phyloP scores from a whole-genome alignment of 2,888 invertebrate genomes.

The Sarcophaga carnaria region DNA sequence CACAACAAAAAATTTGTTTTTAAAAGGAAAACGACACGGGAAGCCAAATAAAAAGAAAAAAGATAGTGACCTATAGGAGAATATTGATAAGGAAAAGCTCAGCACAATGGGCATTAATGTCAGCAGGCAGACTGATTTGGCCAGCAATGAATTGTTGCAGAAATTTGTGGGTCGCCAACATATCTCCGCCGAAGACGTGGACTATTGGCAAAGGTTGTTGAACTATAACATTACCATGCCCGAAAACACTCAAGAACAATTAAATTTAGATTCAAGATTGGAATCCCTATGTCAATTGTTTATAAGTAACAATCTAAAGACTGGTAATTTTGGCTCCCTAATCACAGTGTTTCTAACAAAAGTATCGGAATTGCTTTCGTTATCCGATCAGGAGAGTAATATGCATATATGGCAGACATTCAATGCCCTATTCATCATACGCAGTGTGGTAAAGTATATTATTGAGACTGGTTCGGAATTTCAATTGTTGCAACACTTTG shows the following conservation, averaged over 20 bases:
- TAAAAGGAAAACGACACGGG: constrained; percentile 15
- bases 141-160: constrained; percentile 90
- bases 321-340: constrained; percentile 94
- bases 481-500: constrained; percentile 92
- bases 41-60: constrained; percentile 29
- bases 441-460: constrained; percentile 92
- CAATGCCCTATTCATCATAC: constrained; percentile 95
- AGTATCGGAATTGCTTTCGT: constrained; percentile 91
- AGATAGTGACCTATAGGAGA: not conserved
- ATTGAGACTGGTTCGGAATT: constrained; percentile 95
- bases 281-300: constrained; percentile 89
- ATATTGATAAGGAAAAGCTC: constrained; percentile 4
- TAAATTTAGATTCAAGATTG: constrained; percentile 90
- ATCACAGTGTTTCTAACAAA: constrained; percentile 92
- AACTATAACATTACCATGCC: constrained; percentile 95
- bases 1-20: constrained; percentile 36
- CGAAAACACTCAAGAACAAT: constrained; percentile 89
- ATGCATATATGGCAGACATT: constrained; percentile 95
- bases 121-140: constrained; percentile 90
- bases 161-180: constrained; percentile 87
- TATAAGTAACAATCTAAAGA: constrained; percentile 91
- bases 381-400: constrained; percentile 91
- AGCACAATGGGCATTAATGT: constrained; percentile 91
- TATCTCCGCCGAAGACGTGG: constrained; percentile 93
- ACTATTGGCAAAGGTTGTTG: constrained; percentile 96